Conservation (phyloP, 1,140 invertebrate genomes). For the Dermatophagoides farinae region DNA sequence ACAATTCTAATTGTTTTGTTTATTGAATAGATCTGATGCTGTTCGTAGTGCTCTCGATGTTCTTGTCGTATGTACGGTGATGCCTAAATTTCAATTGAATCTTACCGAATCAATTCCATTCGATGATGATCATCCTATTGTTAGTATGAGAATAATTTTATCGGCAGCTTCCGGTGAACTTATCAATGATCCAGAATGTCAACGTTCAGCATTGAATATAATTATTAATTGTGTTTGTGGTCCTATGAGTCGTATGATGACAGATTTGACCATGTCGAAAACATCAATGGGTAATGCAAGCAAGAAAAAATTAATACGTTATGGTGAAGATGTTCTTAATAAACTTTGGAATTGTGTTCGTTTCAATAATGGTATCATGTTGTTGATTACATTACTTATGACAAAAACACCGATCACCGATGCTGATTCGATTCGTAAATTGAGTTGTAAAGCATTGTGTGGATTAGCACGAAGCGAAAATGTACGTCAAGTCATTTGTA, state of each 20-base stretch:
- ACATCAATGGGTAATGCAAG: constrained; percentile 12
- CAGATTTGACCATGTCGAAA: constrained; percentile 38
- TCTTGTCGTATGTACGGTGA: constrained; percentile 65
- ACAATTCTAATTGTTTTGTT: too few species aligned
- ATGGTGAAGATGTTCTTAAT: constrained; percentile 61
- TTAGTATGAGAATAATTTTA: constrained; percentile 43
- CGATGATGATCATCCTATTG: constrained; percentile 42
- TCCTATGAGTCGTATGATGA: constrained; percentile 43
- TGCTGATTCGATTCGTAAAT: constrained; percentile 72
- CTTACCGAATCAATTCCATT: constrained; percentile 46
- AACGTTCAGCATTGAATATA: constrained; percentile 64
- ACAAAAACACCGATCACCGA: constrained; percentile 86
- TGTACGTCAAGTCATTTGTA: constrained; percentile 82
- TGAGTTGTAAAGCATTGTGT: constrained; percentile 69
- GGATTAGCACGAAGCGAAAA: constrained; percentile 75
- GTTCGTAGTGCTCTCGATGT: constrained; percentile 71
- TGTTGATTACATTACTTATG: constrained; percentile 48
- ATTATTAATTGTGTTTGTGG: constrained; percentile 83
- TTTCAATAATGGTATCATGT: constrained; percentile 85
- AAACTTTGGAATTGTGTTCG: constrained; percentile 81
- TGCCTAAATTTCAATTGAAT: constrained; percentile 59
- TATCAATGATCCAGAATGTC: constrained; percentile 65
- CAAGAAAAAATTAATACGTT: constrained; percentile 24
- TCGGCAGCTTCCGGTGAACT: constrained; percentile 75
- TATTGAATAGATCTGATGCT: constrained; percentile 47